Conservation (phyloP, 2,113 vertebrate genomes). For the Sorex fumeus region DNA sequence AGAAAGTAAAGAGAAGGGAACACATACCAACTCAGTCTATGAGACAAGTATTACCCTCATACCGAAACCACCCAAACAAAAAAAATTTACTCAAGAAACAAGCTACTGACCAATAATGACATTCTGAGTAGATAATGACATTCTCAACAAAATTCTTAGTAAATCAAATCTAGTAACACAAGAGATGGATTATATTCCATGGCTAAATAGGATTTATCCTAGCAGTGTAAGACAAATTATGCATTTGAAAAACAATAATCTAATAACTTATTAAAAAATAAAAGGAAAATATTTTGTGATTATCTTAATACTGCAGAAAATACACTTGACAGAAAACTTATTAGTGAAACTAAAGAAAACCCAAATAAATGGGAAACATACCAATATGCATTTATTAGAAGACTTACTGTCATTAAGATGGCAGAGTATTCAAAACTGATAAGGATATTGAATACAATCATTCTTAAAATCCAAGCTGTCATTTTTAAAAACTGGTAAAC, state of each 20-base stretch:
- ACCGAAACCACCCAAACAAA: neutral
- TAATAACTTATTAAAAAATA: conserved; percentile 6
- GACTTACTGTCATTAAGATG: neutral
- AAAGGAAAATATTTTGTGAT: neutral
- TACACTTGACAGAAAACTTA: neutral
- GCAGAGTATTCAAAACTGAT: neutral
- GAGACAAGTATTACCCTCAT: neutral
- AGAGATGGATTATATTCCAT: neutral
- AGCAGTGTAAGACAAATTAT: neutral
- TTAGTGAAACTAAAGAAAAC: neutral
- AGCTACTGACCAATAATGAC: neutral
- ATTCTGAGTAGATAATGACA: neutral
- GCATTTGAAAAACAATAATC: neutral
- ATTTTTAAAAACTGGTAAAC: neutral
- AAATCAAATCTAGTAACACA: conserved; percentile 13
- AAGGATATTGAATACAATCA: neutral
- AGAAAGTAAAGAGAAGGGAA: neutral
- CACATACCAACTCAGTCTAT: neutral
- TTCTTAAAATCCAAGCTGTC: neutral
- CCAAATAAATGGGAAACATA: conserved; percentile 25
- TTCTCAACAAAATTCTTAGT: conserved; percentile 21
- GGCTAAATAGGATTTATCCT: neutral
- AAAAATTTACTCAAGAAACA: neutral
- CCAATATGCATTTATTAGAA: neutral
- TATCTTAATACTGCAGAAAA: neutral